Base-by-base conservation (phyloP, 2,888 invertebrate species). In the Halictus ligatus region DNA sequence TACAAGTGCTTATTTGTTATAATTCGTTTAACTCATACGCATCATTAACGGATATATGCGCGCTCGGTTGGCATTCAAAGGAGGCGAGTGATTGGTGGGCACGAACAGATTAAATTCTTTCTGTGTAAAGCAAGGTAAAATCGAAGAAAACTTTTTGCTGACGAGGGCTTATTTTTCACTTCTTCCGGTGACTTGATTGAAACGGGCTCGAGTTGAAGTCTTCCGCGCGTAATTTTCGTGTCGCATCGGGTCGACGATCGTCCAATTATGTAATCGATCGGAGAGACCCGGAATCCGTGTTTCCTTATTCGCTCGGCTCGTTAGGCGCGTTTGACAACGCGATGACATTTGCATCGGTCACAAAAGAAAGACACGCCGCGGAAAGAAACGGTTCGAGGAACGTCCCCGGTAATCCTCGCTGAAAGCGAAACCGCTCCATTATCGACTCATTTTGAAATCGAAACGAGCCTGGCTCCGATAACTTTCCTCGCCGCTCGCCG, bases 381-480 rank as follows among this genome's bases (percentile, higher is more conserved):
- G 46, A 21, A 60, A 60, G 69, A 76, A 76, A 46, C 67, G 18
- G 35, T 29, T 15, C 67, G 35, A 18, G 67, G 77, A 67, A 76
- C 76, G 76, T 40, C 67, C 29, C 46, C 77, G 77, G 67, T 25
- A 25, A 43, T 58, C 43, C 13, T 67, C 29, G 60, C n/a, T 25
- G 83, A 82, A 69, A 78, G 83, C 58, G 77, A 84, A 84, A 77
- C 74, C 48, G 50, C 21, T 46, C 71, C 78, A 71, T 78, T 78
- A 71, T 58, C 69, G 78, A 35, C 54, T 78, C 78, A 40, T 78
- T 78, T 78, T 78, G 69, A 78, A 78, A 71, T 71, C 71, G 71
- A 78, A 50, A 40, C 71, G 43, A 72, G 43, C 18, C 71, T 50
- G 71, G 46, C 50, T n/a, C 75, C 84, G 78, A 78, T 75, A 54